These are phyloP conservation scores for Dascyllus trimaculatus DNA, from an alignment of 2,113 vertebrate genomes.

Conservation along the genomic window DNA sequence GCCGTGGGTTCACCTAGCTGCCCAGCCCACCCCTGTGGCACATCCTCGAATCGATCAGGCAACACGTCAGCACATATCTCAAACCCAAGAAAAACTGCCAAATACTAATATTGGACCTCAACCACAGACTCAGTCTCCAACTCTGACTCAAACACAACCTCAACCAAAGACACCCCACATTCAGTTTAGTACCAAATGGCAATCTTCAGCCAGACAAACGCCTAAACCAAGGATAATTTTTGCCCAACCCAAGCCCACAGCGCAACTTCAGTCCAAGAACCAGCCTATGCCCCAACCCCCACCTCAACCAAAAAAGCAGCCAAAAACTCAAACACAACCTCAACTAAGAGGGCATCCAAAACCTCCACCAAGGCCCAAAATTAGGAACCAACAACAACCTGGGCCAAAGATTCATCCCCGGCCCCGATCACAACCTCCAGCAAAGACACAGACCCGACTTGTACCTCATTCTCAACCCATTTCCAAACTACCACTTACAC, in stretches of 20 bases:
- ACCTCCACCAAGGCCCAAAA: background rate
- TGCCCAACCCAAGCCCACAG: background rate
- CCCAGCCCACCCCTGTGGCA: conserved; percentile 4
- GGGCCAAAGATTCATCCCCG: conserved; percentile 16
- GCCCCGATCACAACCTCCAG: background rate
- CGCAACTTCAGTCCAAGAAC: background rate
- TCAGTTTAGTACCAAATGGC: conserved; percentile 2
- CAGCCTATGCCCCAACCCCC: conserved; percentile 3
- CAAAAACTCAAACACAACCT: background rate
- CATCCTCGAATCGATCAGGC: background rate
- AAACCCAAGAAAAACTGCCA: conserved; percentile 8
- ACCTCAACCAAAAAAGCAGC: background rate
- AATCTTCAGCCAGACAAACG: background rate
- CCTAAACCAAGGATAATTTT: conserved; percentile 6
- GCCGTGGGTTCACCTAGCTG: conserved; percentile 9
- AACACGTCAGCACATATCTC: conserved; percentile 2
- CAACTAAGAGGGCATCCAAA: background rate
- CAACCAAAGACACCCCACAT: conserved; percentile 19
- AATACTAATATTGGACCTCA: background rate
- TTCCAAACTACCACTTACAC: background rate
- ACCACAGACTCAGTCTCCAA: conserved; percentile 25
- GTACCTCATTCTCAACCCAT: no score
- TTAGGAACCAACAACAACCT: conserved; percentile 1
- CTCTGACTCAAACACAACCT: conserved; percentile 20
- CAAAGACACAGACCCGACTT: background rate